Base-by-base conservation (phyloP, 1,140 invertebrate genomes). In the Solen grandis region DNA sequence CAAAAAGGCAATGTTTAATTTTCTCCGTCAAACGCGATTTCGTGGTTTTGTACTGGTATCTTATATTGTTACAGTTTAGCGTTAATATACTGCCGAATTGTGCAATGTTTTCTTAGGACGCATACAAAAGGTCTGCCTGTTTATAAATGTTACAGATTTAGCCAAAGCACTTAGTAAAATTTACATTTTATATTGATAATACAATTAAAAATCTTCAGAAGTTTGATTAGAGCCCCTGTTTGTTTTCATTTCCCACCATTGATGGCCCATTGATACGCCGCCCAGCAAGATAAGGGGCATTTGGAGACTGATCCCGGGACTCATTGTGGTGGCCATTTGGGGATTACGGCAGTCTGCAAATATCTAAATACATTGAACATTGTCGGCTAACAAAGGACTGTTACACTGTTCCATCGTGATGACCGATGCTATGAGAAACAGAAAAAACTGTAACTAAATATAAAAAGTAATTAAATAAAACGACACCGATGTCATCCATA, bases 21-120 rank as follows among this genome's bases (percentile, higher is more conserved):
- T 57, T 46, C 4, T 4, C 19, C 19, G 22, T 19, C 31, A 33
- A 66, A 33, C 2, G 16, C 1, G 62, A 35, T 77, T 77, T 77
- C 36, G 10, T 22, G 38, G 38, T 66, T 16, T n/a, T 13, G 29
- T 65, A 65, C 59, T 36, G 63, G 46, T 25, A 35, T 35, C 29
- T 36, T 66, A 77, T 77, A 77, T 77, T 77, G 62, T 77, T 66
- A 66, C 74, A 66, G 50, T 77, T 77, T 77, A 77, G 19, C 60
- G 60, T 46, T 77, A 77, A 66, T 66, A 54, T 46, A 77, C 35
- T 66, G 60, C 16, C 27, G 57, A 57, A 66, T 41, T 77, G 27
- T 29, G 36, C 62, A 60, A 65, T 62, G 46, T 62, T 77, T 77
- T 77, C 50, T 77, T 77, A 46, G 27, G 14, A 66, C 65, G 55